Evolutionary conservation across 2,888 invertebrate genomes (phyloP), one percentile per base, ranked within the genome.

Genomic region (Orchesella flavescens): DNA sequence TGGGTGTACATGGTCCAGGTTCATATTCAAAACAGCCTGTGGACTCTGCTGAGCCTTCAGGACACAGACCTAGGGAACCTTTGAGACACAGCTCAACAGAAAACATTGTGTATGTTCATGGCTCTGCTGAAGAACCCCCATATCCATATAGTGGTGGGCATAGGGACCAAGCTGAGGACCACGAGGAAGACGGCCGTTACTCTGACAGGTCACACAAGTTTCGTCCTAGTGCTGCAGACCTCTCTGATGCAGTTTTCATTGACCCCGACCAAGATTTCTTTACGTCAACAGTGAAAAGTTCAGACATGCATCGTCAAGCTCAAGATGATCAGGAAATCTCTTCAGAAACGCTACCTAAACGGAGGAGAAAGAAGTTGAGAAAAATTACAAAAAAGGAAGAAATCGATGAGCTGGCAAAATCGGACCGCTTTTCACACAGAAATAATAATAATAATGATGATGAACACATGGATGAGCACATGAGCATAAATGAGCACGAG

Each of bases 261-360:
- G 86, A 86, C 57, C 87, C 88, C 0, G 87, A 85, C 44, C 86
- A 87, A 68, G 88, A 88, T 17, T 88, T 87, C 68, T 87, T 84
- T 59, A 88, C 88, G 4, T 83, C 86, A 0, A 87, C 88, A 5
- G 78, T 87, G 13, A 65, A 75, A 24, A 75, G 65, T 15, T 17
- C 57, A 9, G 65, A 61, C 43, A 24, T 55, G 10, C 66, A 66
- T 44, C 69, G 34, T 68, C 21, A 57, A 43, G 17, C 24, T 68
- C 21, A 57, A 43, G 17, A 13, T 44, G 79, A 75, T 46, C 71
- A 69, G 15, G 79, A 72, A 53, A 68, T 73, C 43, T 78, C 83
- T 9, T 78, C 83, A 10, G 77, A 83, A 49, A 74, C 83, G 0
- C 65, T 74, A 12, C 73, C 83, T 15, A 75, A 79, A 24, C 46